A percentile compares a stretch with the other conserved stretches of the same genome.
phyloP scores from a whole-genome alignment of 2,797 vertebrate genomes.

The Sebastes diploproa region DNA sequence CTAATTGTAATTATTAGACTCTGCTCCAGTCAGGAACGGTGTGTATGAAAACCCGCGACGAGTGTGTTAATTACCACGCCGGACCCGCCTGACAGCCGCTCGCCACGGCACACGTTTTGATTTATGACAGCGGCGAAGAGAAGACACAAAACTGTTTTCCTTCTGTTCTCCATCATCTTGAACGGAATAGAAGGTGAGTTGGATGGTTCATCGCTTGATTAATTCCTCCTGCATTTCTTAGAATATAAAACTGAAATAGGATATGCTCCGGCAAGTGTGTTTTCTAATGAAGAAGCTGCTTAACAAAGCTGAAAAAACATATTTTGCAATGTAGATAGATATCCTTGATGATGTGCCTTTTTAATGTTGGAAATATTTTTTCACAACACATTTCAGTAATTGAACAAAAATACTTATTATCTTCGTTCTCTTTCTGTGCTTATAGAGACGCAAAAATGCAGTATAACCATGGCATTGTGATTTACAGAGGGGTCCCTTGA shows the following conservation, averaged over 20 bases:
- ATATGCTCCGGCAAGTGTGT: slow-evolving; percentile 4
- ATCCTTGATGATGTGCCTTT: neutral
- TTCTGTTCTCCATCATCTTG: slow-evolving; percentile 43
- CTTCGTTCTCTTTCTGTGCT: neutral
- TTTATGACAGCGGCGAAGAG: slow-evolving; percentile 52
- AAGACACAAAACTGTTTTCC: slow-evolving; percentile 37
- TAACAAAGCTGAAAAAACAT: neutral
- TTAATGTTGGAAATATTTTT: neutral
- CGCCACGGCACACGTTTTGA: slow-evolving; percentile 44
- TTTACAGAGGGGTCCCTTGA: too few species aligned
- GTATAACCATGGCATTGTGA: neutral
- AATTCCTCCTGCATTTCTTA: slow-evolving; percentile 28
- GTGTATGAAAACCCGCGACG: slow-evolving; percentile 16
- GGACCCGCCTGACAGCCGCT: slow-evolving; percentile 53
- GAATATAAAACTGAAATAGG: neutral
- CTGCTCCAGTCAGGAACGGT: slow-evolving; percentile 18
- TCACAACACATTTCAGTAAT: neutral
- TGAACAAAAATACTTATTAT: neutral
- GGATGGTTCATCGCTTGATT: slow-evolving; percentile 54
- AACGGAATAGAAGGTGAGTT: slow-evolving; percentile 32
- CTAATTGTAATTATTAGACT: slow-evolving; percentile 66
- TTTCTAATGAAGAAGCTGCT: slow-evolving; percentile 37
- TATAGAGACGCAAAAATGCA: neutral
- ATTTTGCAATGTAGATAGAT: neutral
- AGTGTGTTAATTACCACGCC: slow-evolving; percentile 64